Evolutionary conservation across 2,797 vertebrate species (phyloP).

Genomic region (Pseudomugil tenellus): DNA sequence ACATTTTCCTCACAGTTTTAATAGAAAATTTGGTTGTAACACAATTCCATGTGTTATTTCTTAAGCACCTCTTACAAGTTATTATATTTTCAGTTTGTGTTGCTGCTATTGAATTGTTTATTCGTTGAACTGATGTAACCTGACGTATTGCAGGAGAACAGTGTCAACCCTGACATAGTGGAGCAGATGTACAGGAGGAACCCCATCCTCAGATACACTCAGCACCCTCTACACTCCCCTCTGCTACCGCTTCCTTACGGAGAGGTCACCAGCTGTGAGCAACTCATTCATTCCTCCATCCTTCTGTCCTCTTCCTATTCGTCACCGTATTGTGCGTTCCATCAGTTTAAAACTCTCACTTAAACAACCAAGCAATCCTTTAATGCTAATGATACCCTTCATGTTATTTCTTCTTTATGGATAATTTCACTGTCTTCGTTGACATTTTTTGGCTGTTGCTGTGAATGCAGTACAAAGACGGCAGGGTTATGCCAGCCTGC

Average conservation of each 20-base stretch:
- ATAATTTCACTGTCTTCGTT: not conserved
- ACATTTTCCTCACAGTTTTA: too few species aligned
- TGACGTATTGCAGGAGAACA: slow-evolving; percentile 96
- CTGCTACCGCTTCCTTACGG: slow-evolving; percentile 91
- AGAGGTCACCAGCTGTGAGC: slow-evolving; percentile 89
- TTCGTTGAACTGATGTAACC: too few species aligned
- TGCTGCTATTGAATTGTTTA: too few species aligned
- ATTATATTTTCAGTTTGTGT: too few species aligned
- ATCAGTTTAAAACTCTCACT: not conserved
- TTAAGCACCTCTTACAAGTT: too few species aligned
- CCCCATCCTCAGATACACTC: slow-evolving; percentile 93
- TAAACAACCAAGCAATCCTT: not conserved
- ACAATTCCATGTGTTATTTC: too few species aligned
- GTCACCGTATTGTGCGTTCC: not conserved
- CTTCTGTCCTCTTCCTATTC: not conserved
- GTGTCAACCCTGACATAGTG: slow-evolving; percentile 89
- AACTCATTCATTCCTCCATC: not conserved
- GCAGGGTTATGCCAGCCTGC: slow-evolving; percentile 92
- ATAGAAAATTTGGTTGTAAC: too few species aligned
- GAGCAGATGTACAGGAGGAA: slow-evolving; percentile 93
- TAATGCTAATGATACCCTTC: not conserved
- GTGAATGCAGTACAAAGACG: slow-evolving; percentile 85
- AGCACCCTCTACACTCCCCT: slow-evolving; percentile 93
- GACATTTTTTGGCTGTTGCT: not conserved
- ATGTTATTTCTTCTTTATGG: accelerated